Conservation (phyloP, 2,113 vertebrate genomes). For the Corvus hawaiiensis region DNA sequence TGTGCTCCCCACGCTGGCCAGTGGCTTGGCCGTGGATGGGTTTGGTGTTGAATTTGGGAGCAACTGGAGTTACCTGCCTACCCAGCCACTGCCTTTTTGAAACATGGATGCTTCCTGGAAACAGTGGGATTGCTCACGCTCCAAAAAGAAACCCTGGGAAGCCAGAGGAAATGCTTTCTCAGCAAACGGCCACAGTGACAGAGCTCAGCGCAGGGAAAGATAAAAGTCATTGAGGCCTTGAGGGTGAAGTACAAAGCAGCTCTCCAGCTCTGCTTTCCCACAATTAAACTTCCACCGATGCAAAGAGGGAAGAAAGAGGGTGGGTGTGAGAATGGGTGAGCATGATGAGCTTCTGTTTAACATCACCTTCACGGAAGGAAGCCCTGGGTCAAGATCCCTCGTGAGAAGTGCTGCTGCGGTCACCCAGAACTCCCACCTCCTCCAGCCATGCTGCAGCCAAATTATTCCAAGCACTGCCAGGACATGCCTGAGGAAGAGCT, state of each 20-base stretch:
- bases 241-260: constrained; percentile 40
- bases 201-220: background rate
- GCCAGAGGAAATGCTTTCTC: background rate
- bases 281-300: background rate
- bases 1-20: accelerated
- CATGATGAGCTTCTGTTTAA: background rate
- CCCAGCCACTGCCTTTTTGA: background rate
- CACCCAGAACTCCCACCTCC: background rate
- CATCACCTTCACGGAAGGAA: background rate
- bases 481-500: background rate
- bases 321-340: background rate
- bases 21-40: accelerated
- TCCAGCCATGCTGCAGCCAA: background rate
- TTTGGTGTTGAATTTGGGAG: background rate
- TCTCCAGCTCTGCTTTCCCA: background rate
- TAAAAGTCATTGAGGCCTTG: constrained; percentile 17
- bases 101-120: background rate
- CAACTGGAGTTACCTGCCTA: background rate
- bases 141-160: background rate
- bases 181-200: background rate
- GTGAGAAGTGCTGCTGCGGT: background rate
- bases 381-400: background rate
- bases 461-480: background rate
- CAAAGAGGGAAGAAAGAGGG: background rate
- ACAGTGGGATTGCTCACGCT: background rate